These are phyloP conservation scores for Dryobotodes eremita DNA, from an alignment of 2,888 invertebrate species.

Conservation along the genomic window DNA sequence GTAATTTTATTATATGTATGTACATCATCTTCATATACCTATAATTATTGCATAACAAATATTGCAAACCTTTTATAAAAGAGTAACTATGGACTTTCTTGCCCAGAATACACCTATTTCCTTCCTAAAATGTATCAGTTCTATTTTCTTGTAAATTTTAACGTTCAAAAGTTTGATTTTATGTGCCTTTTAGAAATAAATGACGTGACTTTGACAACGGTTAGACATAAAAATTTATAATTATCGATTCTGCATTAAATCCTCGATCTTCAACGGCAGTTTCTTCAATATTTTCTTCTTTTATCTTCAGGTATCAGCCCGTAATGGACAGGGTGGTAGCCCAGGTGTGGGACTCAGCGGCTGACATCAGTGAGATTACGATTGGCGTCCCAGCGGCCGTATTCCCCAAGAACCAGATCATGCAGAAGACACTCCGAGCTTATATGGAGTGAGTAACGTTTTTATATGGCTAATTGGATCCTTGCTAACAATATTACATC, in stretches of 20 bases:
- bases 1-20: too few relatives aligned
- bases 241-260: background rate
- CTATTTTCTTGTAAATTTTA: too few relatives aligned
- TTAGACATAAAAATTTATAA: background rate
- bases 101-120: too few relatives aligned
- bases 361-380: slow-evolving; percentile 93
- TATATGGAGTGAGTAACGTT: slow-evolving; percentile 91
- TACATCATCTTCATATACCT: too few relatives aligned
- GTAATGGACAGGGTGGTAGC: slow-evolving; percentile 93
- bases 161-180: too few relatives aligned
- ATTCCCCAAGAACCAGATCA: slow-evolving; percentile 93
- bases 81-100: too few relatives aligned
- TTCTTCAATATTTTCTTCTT: background rate
- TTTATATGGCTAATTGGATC: background rate
- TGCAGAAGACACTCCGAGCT: slow-evolving; percentile 92
- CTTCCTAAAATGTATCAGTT: too few relatives aligned
- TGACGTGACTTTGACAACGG: too few relatives aligned
- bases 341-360: slow-evolving; percentile 97
- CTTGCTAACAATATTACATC: background rate
- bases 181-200: too few relatives aligned
- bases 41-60: too few relatives aligned
- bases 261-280: too few relatives aligned
- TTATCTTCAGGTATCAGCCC: slow-evolving; percentile 88
- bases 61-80: too few relatives aligned
- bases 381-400: slow-evolving; percentile 93